These are phyloP conservation scores for Spinibarbus caldwelli DNA, from an alignment of 2,797 vertebrate genomes.

Conservation along the genomic window DNA sequence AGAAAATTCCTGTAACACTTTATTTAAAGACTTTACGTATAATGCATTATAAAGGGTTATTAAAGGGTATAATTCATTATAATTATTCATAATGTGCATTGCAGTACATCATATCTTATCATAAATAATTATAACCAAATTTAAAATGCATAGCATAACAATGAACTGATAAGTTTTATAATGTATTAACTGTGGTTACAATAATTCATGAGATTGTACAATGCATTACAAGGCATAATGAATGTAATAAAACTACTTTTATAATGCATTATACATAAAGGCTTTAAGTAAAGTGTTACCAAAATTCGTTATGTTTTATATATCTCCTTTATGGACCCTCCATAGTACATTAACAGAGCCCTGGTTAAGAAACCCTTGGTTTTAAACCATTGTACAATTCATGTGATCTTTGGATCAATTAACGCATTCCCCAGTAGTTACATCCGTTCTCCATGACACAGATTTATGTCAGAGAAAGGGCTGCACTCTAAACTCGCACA, in stretches of 20 bases:
- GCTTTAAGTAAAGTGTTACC: background rate
- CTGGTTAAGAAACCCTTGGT: slow-evolving; percentile 25
- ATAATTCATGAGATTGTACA: too few relatives aligned
- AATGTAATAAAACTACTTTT: too few relatives aligned
- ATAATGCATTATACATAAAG: background rate
- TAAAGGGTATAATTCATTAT: background rate
- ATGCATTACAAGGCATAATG: too few relatives aligned
- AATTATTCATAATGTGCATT: background rate
- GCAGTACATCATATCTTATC: background rate
- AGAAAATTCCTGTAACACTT: background rate
- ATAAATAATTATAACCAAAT: too few relatives aligned
- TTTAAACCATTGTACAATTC: slow-evolving; percentile 65
- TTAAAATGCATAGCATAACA: too few relatives aligned
- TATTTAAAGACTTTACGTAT: background rate
- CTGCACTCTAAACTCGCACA: slow-evolving; percentile 57
- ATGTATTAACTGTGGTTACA: too few relatives aligned
- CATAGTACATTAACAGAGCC: background rate
- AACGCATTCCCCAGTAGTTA: slow-evolving; percentile 73
- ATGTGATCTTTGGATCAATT: slow-evolving; percentile 75
- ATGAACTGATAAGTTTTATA: too few relatives aligned
- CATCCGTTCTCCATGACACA: slow-evolving; percentile 70
- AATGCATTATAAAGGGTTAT: background rate
- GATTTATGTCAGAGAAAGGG: slow-evolving; percentile 61
- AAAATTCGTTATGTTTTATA: background rate
- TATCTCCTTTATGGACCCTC: background rate